Evolutionary conservation across 2,113 vertebrate genomes (phyloP).

Genomic region (Pelmatolapia mariae): DNA sequence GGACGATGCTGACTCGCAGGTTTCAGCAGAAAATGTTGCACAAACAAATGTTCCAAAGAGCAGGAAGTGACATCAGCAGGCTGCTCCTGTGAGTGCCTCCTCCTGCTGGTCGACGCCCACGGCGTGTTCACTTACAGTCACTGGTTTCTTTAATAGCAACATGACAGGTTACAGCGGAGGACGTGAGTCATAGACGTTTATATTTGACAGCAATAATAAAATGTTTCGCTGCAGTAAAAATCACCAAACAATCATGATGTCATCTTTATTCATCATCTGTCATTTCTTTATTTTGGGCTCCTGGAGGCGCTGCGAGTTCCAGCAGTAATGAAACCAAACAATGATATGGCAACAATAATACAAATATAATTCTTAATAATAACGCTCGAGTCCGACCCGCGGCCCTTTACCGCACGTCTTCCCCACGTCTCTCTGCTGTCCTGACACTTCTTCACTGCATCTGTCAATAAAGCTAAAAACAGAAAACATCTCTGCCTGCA

Average conservation of each 20-base stretch:
- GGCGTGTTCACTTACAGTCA: neutral
- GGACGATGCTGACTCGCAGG: neutral
- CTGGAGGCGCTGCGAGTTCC: neutral
- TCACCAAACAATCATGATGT: neutral
- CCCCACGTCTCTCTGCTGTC: neutral
- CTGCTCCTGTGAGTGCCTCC: neutral
- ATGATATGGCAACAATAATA: neutral
- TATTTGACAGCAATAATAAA: neutral
- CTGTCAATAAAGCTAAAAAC: neutral
- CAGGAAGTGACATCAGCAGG: neutral
- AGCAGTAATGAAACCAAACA: too few species aligned
- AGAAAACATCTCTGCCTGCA: neutral
- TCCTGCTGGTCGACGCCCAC: neutral
- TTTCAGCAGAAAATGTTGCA: neutral
- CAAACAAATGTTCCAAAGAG: neutral
- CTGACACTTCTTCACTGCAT: neutral
- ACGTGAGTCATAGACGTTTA: rapidly evolving
- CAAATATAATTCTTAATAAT: neutral
- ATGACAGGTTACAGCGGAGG: neutral
- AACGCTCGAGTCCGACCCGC: rapidly evolving
- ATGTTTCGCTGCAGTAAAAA: neutral
- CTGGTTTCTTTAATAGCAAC: neutral
- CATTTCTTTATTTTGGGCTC: neutral
- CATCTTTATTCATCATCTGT: neutral
- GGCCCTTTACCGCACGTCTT: neutral